Percentiles rank a stretch among this genome's conserved stretches.
phyloP scores from a whole-genome alignment of 2,113 vertebrate species.

The Circaetus gallicus region DNA sequence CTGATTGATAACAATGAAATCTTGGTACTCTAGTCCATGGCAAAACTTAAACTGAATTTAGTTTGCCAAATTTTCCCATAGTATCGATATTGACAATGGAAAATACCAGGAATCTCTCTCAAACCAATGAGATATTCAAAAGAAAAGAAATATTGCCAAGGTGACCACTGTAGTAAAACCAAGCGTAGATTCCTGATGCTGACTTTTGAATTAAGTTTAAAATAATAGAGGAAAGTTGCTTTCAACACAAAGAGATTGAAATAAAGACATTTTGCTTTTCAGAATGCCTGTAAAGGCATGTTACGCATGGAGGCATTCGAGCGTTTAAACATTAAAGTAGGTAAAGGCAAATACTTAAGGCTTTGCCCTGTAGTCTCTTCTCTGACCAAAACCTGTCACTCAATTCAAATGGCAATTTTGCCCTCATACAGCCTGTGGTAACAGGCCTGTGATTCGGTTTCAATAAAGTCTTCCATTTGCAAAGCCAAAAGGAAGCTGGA shows the following conservation, averaged over 20 bases:
- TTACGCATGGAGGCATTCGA: background rate
- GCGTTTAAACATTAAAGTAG: background rate
- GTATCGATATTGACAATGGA: background rate
- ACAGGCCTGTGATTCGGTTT: background rate
- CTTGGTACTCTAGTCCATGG: background rate
- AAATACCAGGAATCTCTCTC: background rate
- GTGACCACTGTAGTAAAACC: background rate
- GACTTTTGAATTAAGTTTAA: background rate
- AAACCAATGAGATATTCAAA: background rate
- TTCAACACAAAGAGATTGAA: background rate
- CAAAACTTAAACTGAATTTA: background rate
- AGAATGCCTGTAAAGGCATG: background rate
- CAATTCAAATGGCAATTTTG: background rate
- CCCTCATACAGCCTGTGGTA: background rate
- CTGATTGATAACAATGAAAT: background rate
- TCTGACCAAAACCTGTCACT: background rate
- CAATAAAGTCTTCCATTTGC: conserved; percentile 34
- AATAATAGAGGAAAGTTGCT: background rate
- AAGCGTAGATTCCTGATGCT: background rate
- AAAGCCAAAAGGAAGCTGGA: conserved; percentile 42
- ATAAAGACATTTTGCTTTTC: background rate
- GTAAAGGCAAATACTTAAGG: conserved; percentile 23
- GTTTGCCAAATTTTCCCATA: background rate
- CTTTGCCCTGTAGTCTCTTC: background rate
- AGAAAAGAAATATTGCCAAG: background rate